Conservation (phyloP, 2,888 invertebrate genomes). For the Microdon myrmicae region DNA sequence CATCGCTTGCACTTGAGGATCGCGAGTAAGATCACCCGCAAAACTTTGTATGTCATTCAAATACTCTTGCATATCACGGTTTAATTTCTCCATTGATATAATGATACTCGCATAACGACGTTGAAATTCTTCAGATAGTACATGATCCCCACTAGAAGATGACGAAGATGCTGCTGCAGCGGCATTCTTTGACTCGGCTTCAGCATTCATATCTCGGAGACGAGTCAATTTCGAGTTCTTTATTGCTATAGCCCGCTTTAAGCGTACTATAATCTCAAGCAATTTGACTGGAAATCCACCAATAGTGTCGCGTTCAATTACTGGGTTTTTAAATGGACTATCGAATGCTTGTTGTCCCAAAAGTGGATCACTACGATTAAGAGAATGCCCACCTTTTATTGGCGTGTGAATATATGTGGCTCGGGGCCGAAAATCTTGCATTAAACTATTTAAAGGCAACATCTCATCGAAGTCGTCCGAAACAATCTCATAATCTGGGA, state of each 20-base stretch:
- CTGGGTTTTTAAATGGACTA: conserved; percentile 67
- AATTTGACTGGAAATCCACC: conserved; percentile 88
- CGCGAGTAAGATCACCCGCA: conserved; percentile 88
- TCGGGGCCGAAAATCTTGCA: conserved; percentile 81
- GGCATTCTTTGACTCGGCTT: conserved; percentile 74
- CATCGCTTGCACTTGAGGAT: conserved; percentile 86
- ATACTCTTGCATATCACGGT: conserved; percentile 86
- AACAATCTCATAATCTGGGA: conserved; percentile 95
- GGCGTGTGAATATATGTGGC: conserved; percentile 68
- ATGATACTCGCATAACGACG: conserved; percentile 88
- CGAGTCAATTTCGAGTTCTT: conserved; percentile 84
- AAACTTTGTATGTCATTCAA: conserved; percentile 85
- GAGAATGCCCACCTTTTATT: conserved; percentile 49
- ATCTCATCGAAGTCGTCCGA: conserved; percentile 93
- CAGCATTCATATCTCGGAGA: conserved; percentile 86
- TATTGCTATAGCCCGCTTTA: conserved; percentile 84
- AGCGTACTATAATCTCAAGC: conserved; percentile 85
- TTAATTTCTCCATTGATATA: conserved; percentile 90
- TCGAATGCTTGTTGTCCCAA: conserved; percentile 69
- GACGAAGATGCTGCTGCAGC: conserved; percentile 51
- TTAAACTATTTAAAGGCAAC: conserved; percentile 84
- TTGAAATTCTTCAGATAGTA: conserved; percentile 83
- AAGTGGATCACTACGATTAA: conserved; percentile 76
- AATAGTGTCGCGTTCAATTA: conserved; percentile 66
- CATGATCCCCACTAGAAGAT: conserved; percentile 54